Base-by-base conservation (phyloP, 2,113 vertebrate species). In the Oxygymnocypris stewartii region DNA sequence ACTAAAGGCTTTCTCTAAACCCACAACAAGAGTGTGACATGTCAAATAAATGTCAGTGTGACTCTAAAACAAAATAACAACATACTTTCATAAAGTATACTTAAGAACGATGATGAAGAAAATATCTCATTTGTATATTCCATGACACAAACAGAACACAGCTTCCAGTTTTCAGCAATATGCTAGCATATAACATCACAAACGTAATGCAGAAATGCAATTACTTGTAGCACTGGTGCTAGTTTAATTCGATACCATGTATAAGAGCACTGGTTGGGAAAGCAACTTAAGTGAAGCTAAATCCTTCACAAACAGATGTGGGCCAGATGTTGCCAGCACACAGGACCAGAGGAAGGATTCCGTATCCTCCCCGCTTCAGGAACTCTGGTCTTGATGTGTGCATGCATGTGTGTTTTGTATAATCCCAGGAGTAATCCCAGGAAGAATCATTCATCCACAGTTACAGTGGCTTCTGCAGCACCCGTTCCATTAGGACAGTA, bases 281-380 rank as follows among this genome's bases (percentile, higher is more conserved):
- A 93, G 84, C 90, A 92, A 93, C 90, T 92, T 92, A 94, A 91
- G 92, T 90, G 90, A 87, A 92, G 85, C 82, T 93, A 94, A 94
- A 94, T 93, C 93, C 93, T 91, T 80, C 80, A 88, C 89, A 91
- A 93, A 92, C 93, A 94, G 93, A 93, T 94, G 93, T 92, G 91
- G 90, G 92, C 92, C 93, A 95, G 94, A 93, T 94, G 94, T 94
- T 91, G 59, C 88, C 28, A 44, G 89, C 89, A 86, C 89, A 92
- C 88, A 91, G 87, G 89, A 89, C 87, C 89, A 84, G 86, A 88
- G 89, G 91, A 91, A 89, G 86, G 91, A 90, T 91, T 91, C 92
- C 89, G 23, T 81, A 74, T 89, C 87, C 61, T 84, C 71, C 35
- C 86, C 25, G 65, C 86, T 73, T 65, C 59, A 79, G 84, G 87